Evolutionary conservation across 2,888 invertebrate genomes (phyloP).

Genomic region (Cantharis flavilabris): DNA sequence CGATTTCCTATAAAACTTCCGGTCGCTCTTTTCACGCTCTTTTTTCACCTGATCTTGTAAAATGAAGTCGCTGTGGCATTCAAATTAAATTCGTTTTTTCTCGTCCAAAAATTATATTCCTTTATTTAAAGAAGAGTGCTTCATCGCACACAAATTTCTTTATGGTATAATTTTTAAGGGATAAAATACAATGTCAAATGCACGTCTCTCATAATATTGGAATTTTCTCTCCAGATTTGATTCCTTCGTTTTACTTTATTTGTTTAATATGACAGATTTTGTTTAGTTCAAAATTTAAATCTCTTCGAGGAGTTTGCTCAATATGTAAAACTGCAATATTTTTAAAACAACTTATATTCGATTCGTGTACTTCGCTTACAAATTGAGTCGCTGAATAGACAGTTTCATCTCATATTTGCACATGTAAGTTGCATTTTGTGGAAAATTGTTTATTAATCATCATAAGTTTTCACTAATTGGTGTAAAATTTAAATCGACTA

Average conservation of each 20-base stretch:
- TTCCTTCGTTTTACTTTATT: neutral
- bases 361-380: neutral
- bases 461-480: neutral
- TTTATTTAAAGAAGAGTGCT: neutral
- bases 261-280: neutral
- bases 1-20: conserved; percentile 31
- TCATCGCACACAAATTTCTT: neutral
- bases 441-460: neutral
- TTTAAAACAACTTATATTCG: neutral
- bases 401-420: neutral
- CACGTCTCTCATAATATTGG: neutral
- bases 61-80: conserved; percentile 25
- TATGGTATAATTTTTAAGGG: neutral
- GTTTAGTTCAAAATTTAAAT: neutral
- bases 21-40: conserved; percentile 25
- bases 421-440: neutral
- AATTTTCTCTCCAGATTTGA: neutral
- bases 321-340: neutral
- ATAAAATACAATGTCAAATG: neutral
- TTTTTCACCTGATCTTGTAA: conserved; percentile 23
- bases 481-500: neutral
- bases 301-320: too few relatives aligned
- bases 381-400: neutral
- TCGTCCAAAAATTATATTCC: neutral
- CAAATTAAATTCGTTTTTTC: conserved; percentile 14